Evolutionary conservation across 2,888 invertebrate genomes (phyloP), one percentile per base, ranked within the genome.

Genomic region (Hirtodrosophila confusa): DNA sequence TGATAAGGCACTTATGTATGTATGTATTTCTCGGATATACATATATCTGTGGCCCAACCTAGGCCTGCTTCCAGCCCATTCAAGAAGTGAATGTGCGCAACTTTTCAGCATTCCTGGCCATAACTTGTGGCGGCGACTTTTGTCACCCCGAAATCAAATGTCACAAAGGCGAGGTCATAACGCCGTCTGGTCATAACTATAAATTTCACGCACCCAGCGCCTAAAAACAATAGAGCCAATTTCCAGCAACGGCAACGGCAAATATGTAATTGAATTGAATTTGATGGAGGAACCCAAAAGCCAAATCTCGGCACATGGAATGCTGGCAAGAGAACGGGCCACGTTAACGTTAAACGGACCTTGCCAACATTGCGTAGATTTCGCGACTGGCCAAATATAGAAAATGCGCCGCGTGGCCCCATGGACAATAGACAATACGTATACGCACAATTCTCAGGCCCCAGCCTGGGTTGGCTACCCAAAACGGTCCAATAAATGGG

Each of bases 201-300:
- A 84, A 86, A 83, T 86, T 86, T 78, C 78, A 84, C 84, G 84
- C 84, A 84, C 67, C 77, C 74, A 72, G 64, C 65, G 69, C 40
- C 50, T 55, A 82, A 75, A 84, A 66, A 84, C 86, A 86, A 84
- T 83, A 69, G 73, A 72, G 69, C 64, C 83, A 83, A 82, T 84
- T 80, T 74, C 56, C 60, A 77, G 55, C 54, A 0, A 41, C 37
- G 60, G 53, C 62, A 45, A 36, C 36, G 39, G 47, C 60, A 57
- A 71, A 80, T 72, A 68, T 69, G 36, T 69, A 82, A 85, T 82
- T 82, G 85, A 85, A 82, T 82, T 72, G 85, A 67, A 76, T 82
- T 84, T 75, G 69, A 56, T 35, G 48, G 29, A 49, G 62, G 54
- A 47, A 43, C 47, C 47, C 64, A 61, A 76, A 70, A 85, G 82